phyloP scores from a whole-genome alignment of 2,888 invertebrate species.

The Cosmia pyralina region DNA sequence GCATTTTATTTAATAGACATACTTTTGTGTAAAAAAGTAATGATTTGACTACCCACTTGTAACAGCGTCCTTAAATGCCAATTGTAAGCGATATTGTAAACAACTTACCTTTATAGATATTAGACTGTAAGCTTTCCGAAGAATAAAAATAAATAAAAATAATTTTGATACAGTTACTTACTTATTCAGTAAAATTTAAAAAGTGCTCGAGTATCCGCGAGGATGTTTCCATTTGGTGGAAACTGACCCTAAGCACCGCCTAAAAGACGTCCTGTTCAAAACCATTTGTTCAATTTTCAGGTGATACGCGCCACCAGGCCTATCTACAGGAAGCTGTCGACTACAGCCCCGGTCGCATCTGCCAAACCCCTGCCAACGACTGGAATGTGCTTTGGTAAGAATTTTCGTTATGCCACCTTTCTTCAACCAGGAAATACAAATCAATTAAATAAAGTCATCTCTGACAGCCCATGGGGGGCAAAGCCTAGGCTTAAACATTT shows the following conservation, averaged over 20 bases:
- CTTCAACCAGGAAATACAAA: background rate
- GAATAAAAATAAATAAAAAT: no score
- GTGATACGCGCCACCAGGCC: conserved; percentile 80
- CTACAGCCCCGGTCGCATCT: conserved; percentile 75
- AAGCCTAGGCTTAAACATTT: conserved; percentile 11
- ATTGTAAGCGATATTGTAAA: no score
- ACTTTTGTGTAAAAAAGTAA: no score
- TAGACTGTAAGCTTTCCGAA: no score
- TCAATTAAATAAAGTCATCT: background rate
- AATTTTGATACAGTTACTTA: no score
- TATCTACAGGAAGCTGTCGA: conserved; percentile 81
- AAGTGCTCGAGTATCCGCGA: no score
- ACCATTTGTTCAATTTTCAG: conserved; percentile 67
- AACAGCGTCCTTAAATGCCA: no score
- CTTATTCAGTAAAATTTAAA: no score
- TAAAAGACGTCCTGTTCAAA: background rate
- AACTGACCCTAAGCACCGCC: background rate
- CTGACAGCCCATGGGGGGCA: background rate
- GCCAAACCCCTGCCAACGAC: conserved; percentile 82
- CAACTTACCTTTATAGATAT: no score
- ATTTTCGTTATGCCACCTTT: background rate
- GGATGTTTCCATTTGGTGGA: no score
- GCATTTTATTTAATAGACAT: no score
- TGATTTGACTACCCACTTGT: no score
- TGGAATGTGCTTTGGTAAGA: conserved; percentile 84